Conservation (phyloP, 53 echinoderm and acorn worm species). For the Crossaster papposus region DNA sequence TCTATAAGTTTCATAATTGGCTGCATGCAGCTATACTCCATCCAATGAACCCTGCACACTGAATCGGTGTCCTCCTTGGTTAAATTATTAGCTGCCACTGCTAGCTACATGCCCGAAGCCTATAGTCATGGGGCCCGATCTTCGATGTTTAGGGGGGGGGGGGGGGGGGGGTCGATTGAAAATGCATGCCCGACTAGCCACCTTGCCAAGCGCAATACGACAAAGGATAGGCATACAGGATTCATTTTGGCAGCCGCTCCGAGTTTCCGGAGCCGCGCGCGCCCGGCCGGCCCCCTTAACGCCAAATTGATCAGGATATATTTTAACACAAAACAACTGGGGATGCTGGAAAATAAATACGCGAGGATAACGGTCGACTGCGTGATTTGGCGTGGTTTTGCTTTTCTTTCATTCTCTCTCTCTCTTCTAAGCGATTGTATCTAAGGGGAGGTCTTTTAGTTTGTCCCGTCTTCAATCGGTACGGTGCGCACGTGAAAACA, state of each 20-base stretch:
- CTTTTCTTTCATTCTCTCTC: no score
- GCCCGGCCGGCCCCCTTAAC: not conserved
- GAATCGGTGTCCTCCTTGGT: no score
- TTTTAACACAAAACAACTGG: not conserved
- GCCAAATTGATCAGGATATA: not conserved
- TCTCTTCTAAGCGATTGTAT: not conserved
- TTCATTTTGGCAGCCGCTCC: not conserved
- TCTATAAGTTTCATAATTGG: no score
- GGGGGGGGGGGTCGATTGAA: constrained; percentile 12
- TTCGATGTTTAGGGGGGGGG: no score
- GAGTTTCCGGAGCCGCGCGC: not conserved
- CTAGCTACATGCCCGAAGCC: not conserved
- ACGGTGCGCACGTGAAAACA: not conserved
- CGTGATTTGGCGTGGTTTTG: not conserved
- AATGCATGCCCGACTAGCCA: not conserved
- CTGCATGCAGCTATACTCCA: no score
- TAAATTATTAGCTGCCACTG: not conserved
- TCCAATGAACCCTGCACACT: no score
- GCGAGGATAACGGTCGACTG: not conserved
- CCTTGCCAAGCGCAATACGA: not conserved
- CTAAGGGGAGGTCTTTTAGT: constrained; percentile 3
- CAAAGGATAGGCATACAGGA: not conserved
- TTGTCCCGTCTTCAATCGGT: not conserved
- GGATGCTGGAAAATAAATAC: not conserved
- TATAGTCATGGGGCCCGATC: not conserved